A percentile compares a stretch with the other conserved stretches of the same genome.
phyloP scores from a whole-genome alignment of 1,140 invertebrate genomes.

The Alviniconcha marisindica region DNA sequence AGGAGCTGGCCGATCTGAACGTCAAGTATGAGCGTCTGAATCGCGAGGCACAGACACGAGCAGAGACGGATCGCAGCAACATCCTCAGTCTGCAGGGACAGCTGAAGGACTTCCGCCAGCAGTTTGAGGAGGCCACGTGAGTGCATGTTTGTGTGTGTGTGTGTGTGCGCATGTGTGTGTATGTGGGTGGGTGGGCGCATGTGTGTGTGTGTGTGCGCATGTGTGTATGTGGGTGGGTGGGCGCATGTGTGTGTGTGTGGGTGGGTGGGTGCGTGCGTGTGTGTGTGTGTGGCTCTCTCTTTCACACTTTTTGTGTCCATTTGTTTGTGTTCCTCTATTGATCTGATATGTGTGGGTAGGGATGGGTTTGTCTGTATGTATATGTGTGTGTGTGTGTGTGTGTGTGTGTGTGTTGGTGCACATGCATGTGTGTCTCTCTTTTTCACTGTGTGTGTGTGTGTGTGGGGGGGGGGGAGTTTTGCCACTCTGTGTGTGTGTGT shows the following conservation, averaged over 20 bases:
- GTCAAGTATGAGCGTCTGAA: conserved; percentile 73
- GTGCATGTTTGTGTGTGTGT: conserved; percentile 33
- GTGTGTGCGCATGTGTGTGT: not conserved
- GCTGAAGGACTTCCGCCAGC: conserved; percentile 72
- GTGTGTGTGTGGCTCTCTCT: not conserved
- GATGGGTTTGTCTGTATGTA: not conserved
- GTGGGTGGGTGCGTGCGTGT: not conserved
- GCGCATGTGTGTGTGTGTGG: not conserved
- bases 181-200: conserved; percentile 37
- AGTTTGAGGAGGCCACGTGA: conserved; percentile 75
- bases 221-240: conserved; percentile 10
- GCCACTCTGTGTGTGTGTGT: not conserved
- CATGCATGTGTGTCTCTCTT: too few species aligned
- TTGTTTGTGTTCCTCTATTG: too few species aligned
- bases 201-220: conserved; percentile 44
- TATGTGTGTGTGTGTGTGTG: conserved; percentile 60
- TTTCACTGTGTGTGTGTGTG: not conserved
- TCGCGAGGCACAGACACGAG: conserved; percentile 66
- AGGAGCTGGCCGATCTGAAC: conserved; percentile 61
- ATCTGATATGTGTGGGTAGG: conserved; percentile 45
- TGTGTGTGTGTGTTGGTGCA: not conserved
- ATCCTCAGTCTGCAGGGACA: conserved; percentile 71
- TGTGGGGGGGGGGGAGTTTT: not conserved
- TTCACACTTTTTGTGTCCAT: too few species aligned
- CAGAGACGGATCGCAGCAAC: conserved; percentile 71